Percentiles rank a stretch among this genome's conserved stretches.
These are phyloP conservation scores for Cydia pomonella DNA, from an alignment of 1,140 invertebrate genomes.

Conservation along the genomic window DNA sequence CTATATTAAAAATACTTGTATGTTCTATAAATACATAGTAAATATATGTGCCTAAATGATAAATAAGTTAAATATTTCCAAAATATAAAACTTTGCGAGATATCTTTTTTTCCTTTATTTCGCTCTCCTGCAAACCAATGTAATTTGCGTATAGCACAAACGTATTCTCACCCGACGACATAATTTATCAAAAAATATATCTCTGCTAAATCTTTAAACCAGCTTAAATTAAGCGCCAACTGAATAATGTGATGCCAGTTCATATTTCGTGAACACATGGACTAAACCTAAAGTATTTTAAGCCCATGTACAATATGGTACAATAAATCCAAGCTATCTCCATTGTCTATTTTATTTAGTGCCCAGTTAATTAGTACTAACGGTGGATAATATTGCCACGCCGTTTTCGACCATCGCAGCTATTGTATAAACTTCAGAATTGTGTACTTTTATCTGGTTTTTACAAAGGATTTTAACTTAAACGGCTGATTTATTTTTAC, in stretches of 20 bases:
- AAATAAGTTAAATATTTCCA: too few relatives aligned
- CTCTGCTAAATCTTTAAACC: neutral
- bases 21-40: too few relatives aligned
- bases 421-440: neutral
- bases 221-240: neutral
- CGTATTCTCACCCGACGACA: too few relatives aligned
- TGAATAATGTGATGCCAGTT: neutral
- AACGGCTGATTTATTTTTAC: neutral
- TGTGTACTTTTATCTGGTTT: neutral
- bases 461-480: neutral
- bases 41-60: too few relatives aligned
- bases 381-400: neutral
- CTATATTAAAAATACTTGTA: too few relatives aligned
- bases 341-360: conserved; percentile 29
- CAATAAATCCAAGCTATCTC: conserved; percentile 20
- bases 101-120: too few relatives aligned
- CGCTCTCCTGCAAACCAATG: too few relatives aligned
- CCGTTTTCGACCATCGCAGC: neutral
- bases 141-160: too few relatives aligned
- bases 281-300: conserved; percentile 5
- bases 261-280: neutral
- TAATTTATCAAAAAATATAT: neutral
- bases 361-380: conserved; percentile 31
- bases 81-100: too few relatives aligned
- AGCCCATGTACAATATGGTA: neutral